Evolutionary conservation across 2,888 invertebrate species (phyloP).

Genomic region (Neocrepidodera transversa): DNA sequence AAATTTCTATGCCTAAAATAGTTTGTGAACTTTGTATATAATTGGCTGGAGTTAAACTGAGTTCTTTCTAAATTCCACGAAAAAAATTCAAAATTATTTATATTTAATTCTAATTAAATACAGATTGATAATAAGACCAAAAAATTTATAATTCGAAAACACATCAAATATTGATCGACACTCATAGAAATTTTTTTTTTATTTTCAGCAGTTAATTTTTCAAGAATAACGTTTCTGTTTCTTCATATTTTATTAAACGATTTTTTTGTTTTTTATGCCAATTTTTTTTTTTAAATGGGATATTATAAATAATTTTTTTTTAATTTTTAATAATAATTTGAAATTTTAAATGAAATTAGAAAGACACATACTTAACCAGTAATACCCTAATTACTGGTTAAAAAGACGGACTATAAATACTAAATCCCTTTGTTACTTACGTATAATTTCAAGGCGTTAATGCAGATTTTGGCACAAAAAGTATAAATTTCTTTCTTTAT

Average conservation of each 20-base stretch:
- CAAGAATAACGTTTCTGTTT: too few relatives aligned
- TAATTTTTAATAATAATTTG: too few relatives aligned
- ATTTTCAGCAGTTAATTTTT: too few relatives aligned
- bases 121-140: too few relatives aligned
- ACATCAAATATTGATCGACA: too few relatives aligned
- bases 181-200: too few relatives aligned
- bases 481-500: background rate
- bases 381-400: conserved; percentile 49
- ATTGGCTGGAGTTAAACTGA: conserved; percentile 50
- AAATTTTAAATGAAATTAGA: background rate
- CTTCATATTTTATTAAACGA: too few relatives aligned
- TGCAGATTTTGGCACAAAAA: conserved; percentile 22
- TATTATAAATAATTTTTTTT: too few relatives aligned
- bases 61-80: background rate
- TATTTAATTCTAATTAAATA: too few relatives aligned
- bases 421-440: conserved; percentile 47
- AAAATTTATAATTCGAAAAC: too few relatives aligned
- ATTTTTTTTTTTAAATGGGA: too few relatives aligned
- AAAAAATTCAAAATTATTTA: background rate
- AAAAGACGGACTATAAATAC: conserved; percentile 48
- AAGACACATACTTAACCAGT: conserved; percentile 12
- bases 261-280: too few relatives aligned
- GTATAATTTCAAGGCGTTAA: conserved; percentile 41
- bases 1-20: conserved; percentile 44
- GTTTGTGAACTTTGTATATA: conserved; percentile 47